Conservation (phyloP, 2,113 vertebrate genomes). For the Petrocephalus microphthalmus region DNA sequence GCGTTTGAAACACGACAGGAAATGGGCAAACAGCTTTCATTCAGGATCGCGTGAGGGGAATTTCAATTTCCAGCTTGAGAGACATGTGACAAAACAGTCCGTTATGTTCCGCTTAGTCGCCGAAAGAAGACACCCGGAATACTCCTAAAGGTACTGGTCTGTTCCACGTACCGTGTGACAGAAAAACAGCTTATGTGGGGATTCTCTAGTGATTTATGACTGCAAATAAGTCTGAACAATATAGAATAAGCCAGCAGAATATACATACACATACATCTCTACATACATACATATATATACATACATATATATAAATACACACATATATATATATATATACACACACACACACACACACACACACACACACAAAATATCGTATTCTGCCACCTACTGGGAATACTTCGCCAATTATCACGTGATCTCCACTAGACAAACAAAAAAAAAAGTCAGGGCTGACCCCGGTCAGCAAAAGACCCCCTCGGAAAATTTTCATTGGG, state of each 20-base stretch:
- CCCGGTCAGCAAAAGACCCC: background rate
- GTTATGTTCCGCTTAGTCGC: background rate
- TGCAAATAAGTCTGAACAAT: background rate
- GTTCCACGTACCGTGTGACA: background rate
- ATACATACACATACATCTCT: background rate
- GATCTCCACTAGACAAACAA: background rate
- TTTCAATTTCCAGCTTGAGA: background rate
- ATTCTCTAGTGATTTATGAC: background rate
- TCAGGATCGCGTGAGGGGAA: background rate
- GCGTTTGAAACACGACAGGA: background rate
- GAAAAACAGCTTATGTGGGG: background rate
- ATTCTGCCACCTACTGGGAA: background rate
- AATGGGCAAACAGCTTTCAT: background rate
- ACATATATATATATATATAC: background rate
- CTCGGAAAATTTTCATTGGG: background rate
- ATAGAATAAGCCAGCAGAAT: background rate
- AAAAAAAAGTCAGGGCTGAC: background rate
- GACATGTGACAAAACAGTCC: background rate
- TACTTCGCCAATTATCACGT: background rate
- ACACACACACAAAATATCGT: background rate
- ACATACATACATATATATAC: background rate
- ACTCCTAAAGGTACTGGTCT: background rate
- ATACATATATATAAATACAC: background rate
- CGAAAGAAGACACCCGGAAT: background rate
- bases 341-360: background rate